Percentiles rank a stretch among this genome's conserved stretches.
phyloP scores from a whole-genome alignment of 2,797 vertebrate species.

The Macrochelys suwanniensis region DNA sequence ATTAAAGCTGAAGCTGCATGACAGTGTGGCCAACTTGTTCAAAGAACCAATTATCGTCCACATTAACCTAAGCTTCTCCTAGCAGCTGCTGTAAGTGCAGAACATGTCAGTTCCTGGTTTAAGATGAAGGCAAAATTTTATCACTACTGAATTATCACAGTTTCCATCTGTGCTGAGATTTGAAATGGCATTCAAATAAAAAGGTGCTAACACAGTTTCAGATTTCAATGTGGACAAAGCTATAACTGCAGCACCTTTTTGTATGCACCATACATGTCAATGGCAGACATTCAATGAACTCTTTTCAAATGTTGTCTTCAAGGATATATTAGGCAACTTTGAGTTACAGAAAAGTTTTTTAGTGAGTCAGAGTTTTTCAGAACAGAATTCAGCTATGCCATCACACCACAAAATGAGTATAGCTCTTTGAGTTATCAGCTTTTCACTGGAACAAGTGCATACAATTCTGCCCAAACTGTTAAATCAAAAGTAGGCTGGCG shows the following conservation, averaged over 20 bases:
- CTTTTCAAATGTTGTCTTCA: background rate
- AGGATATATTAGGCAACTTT: background rate
- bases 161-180: constrained; percentile 53
- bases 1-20: constrained; percentile 45
- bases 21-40: constrained; percentile 47
- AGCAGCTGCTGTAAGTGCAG: constrained; percentile 36
- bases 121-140: constrained; percentile 53
- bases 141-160: constrained; percentile 35
- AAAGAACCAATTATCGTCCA: constrained; percentile 59
- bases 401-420: background rate
- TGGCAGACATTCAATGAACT: background rate
- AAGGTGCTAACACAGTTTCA: constrained; percentile 36
- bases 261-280: background rate
- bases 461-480: background rate
- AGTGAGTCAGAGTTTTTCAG: background rate
- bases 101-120: constrained; percentile 40
- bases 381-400: constrained; percentile 6
- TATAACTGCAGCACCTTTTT: background rate
- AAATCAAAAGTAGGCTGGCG: background rate
- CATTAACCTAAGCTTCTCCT: constrained; percentile 62
- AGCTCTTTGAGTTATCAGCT: background rate
- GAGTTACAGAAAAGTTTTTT: background rate
- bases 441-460: background rate
- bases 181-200: constrained; percentile 50
- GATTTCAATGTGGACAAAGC: constrained; percentile 14